Conservation (phyloP, 2,113 vertebrate genomes). For the Calonectris borealis region DNA sequence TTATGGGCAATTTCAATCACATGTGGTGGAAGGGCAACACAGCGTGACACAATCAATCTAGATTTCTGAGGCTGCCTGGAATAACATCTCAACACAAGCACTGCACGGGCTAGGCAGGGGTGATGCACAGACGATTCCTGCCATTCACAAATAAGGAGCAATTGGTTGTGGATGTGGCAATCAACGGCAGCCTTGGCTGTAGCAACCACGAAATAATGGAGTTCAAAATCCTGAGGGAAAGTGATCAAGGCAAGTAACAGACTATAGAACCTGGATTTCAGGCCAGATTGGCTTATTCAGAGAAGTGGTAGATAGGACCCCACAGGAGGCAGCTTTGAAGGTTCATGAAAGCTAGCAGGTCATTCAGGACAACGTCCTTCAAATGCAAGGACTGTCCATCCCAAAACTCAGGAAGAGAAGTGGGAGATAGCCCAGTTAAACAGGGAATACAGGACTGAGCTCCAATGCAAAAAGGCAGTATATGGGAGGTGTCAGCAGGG, state of each 20-base stretch:
- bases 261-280: neutral
- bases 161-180: neutral
- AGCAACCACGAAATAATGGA: neutral
- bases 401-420: neutral
- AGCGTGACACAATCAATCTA: neutral
- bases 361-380: neutral
- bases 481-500: neutral
- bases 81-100: rapidly evolving
- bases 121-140: neutral
- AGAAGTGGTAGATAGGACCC: neutral
- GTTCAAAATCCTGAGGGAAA: neutral
- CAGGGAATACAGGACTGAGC: neutral
- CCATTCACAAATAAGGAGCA: neutral
- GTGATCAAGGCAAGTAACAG: neutral
- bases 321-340: neutral
- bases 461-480: neutral
- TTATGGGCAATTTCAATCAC: neutral
- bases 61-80: neutral
- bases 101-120: neutral
- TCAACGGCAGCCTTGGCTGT: neutral
- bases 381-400: neutral
- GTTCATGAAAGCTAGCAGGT: neutral
- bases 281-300: neutral
- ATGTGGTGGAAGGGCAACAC: neutral
- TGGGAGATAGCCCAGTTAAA: neutral